These are phyloP conservation scores for Salarias fasciatus DNA, from an alignment of 2,797 vertebrate genomes.

Conservation along the genomic window DNA sequence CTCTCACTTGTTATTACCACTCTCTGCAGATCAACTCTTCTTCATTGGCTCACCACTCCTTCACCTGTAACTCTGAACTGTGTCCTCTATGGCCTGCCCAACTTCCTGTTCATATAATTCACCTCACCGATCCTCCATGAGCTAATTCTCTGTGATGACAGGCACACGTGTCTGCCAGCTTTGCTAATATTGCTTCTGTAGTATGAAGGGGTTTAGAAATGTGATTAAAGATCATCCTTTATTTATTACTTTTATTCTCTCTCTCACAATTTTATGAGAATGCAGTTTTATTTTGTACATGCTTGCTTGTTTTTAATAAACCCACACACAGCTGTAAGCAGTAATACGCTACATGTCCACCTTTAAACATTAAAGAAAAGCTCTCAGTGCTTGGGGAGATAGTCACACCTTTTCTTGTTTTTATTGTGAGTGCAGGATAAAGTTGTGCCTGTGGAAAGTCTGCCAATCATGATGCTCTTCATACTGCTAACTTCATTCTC, in stretches of 20 bases:
- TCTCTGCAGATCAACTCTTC: constrained; percentile 50
- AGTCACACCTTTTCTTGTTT: too few relatives aligned
- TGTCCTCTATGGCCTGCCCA: constrained; percentile 88
- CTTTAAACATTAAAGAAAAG: too few relatives aligned
- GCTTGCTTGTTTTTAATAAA: background rate
- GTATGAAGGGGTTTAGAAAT: background rate
- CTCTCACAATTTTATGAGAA: background rate
- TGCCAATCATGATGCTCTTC: too few relatives aligned
- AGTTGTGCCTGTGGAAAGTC: too few relatives aligned
- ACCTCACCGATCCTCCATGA: too few relatives aligned
- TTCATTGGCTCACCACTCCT: constrained; percentile 6
- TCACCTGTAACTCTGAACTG: constrained; percentile 76
- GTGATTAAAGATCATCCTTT: constrained; percentile 22
- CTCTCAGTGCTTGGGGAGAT: too few relatives aligned
- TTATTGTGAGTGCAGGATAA: too few relatives aligned
- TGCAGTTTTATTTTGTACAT: background rate
- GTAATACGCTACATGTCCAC: background rate
- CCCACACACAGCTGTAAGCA: background rate
- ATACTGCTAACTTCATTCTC: too few relatives aligned
- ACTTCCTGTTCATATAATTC: constrained; percentile 75
- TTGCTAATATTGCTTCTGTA: constrained; percentile 1
- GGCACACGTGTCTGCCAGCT: background rate
- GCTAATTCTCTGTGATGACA: background rate
- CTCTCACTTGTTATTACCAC: background rate
- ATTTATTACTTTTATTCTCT: background rate